Evolutionary conservation across 2,797 vertebrate genomes (phyloP).

Genomic region (Botia almorhae): DNA sequence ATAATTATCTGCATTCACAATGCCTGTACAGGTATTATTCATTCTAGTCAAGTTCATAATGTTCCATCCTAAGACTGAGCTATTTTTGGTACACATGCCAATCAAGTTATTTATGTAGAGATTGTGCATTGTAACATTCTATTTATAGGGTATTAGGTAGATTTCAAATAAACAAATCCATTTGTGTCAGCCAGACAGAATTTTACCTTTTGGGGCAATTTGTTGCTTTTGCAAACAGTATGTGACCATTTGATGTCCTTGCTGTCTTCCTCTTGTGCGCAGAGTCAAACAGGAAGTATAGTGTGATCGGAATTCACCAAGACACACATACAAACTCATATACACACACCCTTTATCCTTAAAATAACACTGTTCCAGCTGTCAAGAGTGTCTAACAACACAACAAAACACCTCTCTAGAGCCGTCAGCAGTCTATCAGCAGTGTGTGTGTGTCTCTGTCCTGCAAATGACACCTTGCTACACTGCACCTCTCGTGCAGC

Average conservation of each 20-base stretch:
- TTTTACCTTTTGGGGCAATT: constrained; percentile 18
- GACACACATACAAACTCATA: constrained; percentile 10
- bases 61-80: background rate
- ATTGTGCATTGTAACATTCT: constrained; percentile 18
- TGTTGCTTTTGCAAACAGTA: constrained; percentile 38
- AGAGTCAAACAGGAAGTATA: constrained; percentile 53
- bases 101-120: background rate
- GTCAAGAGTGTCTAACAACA: constrained; percentile 39
- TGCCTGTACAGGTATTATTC: background rate
- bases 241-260: constrained; percentile 53
- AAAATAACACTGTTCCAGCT: constrained; percentile 53
- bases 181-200: background rate
- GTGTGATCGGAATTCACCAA: constrained; percentile 40
- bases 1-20: constrained; percentile 3
- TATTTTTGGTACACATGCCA: background rate
- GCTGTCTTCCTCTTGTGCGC: constrained; percentile 43
- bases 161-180: background rate
- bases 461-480: constrained; percentile 29
- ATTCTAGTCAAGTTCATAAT: constrained; percentile 1
- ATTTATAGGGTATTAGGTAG: background rate
- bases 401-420: constrained; percentile 29
- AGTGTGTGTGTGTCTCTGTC: constrained; percentile 6
- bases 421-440: constrained; percentile 8
- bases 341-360: constrained; percentile 42
- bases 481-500: constrained; percentile 39